Evolutionary conservation across 2,113 vertebrate genomes (phyloP), one percentile per base, ranked within the genome.

Genomic region (Sorex araneus): DNA sequence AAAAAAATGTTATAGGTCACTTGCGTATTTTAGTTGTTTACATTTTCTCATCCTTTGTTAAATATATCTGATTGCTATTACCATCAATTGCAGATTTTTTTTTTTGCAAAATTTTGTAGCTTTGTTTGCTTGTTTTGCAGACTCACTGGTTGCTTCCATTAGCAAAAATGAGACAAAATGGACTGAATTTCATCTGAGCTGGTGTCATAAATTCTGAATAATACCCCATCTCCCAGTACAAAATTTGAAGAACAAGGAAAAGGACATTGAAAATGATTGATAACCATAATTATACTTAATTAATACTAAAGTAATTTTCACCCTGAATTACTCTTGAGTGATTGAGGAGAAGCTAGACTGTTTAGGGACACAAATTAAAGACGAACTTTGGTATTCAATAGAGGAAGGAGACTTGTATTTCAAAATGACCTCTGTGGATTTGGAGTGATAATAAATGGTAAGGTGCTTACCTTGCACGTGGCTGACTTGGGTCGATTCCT

Each of bases 31-130:
- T 64, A 30, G 0, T 87, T 3, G 36, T 90, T 90, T 73, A 34
- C 74, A 2, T 71, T 79, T 66, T 66, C 3, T 75, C 34, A n/a
- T 50, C 34, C 45, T 82, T 89, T 87, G 19, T 36, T 69, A 45
- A 25, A 67, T 30, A 23, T 76, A 15, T n/a, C 70, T 66, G 83
- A 90, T 84, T 54, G 30, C 25, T 88, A 90, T 47, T 90, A 19
- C 6, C 64, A 13, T 69, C 71, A 34, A 54, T 75, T 81, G 63
- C 23, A 92, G 21, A 7, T 3, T 40, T 40, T 40, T 40, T 3
- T 40, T 40, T 40, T 40, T 40, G 40, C 40, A 40, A 40, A 40
- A 4, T 40, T 40, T 40, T 40, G 40, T 7, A 40, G 40, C 40
- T 40, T 40, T 40, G 40, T 7, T 40, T 40, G 3, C 7, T 40